Conservation (phyloP, 2,797 vertebrate species). For the Xenops minutus region DNA sequence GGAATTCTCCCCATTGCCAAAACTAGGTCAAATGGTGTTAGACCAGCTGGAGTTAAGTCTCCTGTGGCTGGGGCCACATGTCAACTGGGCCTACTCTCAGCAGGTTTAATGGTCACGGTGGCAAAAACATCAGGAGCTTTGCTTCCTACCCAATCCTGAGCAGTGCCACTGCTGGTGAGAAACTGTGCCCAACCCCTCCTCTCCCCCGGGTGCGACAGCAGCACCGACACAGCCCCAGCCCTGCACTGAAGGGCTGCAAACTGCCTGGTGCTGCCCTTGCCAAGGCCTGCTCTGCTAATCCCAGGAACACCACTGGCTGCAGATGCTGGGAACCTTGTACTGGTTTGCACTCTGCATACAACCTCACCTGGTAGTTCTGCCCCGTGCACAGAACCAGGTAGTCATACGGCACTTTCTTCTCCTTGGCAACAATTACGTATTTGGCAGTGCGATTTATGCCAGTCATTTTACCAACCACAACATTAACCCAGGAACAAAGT, state of each 20-base stretch:
- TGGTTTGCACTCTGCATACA: background rate
- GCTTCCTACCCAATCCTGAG: background rate
- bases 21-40: conserved; percentile 15
- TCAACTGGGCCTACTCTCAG: background rate
- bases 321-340: no score
- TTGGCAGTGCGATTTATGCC: conserved; percentile 86
- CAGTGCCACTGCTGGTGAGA: background rate
- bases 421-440: conserved; percentile 77
- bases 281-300: background rate
- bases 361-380: conserved; percentile 86
- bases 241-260: background rate
- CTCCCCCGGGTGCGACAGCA: background rate
- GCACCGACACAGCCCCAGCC: rapidly evolving
- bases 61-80: background rate
- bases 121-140: background rate
- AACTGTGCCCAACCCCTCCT: background rate
- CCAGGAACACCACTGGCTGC: background rate
- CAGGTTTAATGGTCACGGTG: background rate
- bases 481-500: conserved; percentile 80
- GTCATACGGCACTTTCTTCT: conserved; percentile 81
- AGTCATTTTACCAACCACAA: conserved; percentile 88
- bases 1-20: background rate
- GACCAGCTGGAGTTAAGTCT: conserved; percentile 15
- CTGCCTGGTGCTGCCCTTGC: background rate
- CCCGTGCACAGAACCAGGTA: conserved; percentile 90